Evolutionary conservation across 2,797 vertebrate genomes (phyloP).

Genomic region (Petrocephalus schoutedeni): DNA sequence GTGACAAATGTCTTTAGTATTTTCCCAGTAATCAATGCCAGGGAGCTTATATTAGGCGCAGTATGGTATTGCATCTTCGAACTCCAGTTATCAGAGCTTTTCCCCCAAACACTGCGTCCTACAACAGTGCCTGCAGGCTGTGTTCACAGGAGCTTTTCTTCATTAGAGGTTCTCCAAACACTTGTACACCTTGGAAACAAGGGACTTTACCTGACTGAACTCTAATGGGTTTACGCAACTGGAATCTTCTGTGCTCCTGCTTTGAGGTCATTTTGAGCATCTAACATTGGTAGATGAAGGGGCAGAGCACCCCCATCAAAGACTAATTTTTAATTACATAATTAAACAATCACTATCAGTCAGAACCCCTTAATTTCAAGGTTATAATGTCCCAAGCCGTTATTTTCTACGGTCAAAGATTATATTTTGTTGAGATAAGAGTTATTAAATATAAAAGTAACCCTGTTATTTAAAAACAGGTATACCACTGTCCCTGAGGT

Average conservation of each 20-base stretch:
- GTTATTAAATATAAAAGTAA: constrained; percentile 24
- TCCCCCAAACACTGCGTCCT: not conserved
- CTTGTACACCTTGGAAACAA: not conserved
- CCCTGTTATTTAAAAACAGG: constrained; percentile 21
- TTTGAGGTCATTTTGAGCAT: not conserved
- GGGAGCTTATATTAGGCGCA: not conserved
- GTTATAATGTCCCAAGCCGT: not conserved
- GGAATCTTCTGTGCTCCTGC: not conserved
- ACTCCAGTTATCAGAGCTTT: not conserved
- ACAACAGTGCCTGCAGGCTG: not conserved
- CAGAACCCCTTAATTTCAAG: not conserved
- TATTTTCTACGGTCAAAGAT: constrained; percentile 18
- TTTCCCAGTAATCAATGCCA: not conserved
- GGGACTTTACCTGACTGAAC: not conserved
- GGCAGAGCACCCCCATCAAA: not conserved
- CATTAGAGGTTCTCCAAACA: not conserved
- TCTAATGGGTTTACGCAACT: not conserved
- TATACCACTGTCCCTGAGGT: constrained; percentile 33
- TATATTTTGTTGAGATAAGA: constrained; percentile 30
- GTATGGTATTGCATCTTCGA: not conserved
- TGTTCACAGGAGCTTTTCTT: not conserved
- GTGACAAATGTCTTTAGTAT: not conserved
- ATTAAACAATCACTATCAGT: not conserved
- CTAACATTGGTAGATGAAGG: not conserved
- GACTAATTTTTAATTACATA: not conserved